Conservation (phyloP, 2,113 vertebrate species). For the Agapornis roseicollis region DNA sequence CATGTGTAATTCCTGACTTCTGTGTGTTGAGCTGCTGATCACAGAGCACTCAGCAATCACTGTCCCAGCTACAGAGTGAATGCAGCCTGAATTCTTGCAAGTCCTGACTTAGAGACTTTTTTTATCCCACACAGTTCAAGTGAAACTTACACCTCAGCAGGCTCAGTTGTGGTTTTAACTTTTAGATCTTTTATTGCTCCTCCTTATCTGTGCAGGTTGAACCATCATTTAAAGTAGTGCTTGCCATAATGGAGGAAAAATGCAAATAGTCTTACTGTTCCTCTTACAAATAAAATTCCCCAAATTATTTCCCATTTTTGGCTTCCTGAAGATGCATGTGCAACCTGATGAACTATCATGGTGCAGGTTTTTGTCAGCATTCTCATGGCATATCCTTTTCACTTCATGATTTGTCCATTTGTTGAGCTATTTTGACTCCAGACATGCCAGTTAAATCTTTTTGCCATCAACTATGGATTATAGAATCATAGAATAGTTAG, state of each 20-base stretch:
- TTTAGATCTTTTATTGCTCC: background rate
- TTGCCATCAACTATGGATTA: background rate
- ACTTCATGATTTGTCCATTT: background rate
- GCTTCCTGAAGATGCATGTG: background rate
- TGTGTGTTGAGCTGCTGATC: background rate
- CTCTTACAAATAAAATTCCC: background rate
- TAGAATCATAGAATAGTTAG: no score
- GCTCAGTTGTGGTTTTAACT: background rate
- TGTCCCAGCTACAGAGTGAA: background rate
- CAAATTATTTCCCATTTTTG: background rate
- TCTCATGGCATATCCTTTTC: background rate
- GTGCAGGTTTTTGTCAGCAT: background rate
- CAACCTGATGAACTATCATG: background rate
- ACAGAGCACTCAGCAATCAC: background rate
- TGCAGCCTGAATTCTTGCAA: background rate
- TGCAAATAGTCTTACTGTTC: background rate
- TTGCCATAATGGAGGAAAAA: background rate
- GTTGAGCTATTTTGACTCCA: background rate
- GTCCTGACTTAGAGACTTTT: background rate
- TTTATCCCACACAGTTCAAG: background rate
- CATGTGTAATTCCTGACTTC: background rate
- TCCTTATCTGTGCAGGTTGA: background rate
- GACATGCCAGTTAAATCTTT: background rate
- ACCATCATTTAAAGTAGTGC: background rate
- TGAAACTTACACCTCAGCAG: background rate